A percentile compares a stretch with the other conserved stretches of the same genome.
These are phyloP conservation scores for Palythoa heliodiscus DNA, from an alignment of 92 coral and sea anemone genomes.

Conservation along the genomic window DNA sequence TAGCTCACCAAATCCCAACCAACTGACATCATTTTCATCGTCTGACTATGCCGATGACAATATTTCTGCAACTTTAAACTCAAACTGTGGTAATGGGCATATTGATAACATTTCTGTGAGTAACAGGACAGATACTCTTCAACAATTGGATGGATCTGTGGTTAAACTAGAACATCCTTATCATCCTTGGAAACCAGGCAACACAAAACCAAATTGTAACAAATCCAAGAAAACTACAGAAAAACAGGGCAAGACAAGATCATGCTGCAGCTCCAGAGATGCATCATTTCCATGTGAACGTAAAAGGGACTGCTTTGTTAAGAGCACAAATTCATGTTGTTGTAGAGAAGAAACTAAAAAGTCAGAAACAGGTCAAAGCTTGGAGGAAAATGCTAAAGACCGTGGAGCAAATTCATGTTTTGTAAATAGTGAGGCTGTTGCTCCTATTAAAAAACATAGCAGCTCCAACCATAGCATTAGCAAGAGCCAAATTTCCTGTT, in stretches of 20 bases:
- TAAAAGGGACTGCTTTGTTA: background rate
- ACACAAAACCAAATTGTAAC: background rate
- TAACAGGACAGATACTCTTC: background rate
- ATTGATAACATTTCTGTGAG: background rate
- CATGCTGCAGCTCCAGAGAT: slow-evolving; percentile 12
- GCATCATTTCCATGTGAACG: background rate
- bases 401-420: background rate
- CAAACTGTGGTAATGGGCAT: too few species aligned
- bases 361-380: background rate
- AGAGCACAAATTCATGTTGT: background rate
- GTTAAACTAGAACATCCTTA: background rate
- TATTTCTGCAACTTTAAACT: too few species aligned
- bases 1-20: background rate
- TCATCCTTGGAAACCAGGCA: background rate
- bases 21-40: background rate
- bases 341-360: background rate
- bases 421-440: background rate
- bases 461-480: too few species aligned
- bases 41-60: background rate
- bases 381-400: background rate
- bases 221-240: background rate
- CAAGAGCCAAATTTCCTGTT: background rate
- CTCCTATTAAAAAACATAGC: background rate
- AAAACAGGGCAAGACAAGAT: background rate
- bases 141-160: background rate